Evolutionary conservation across 2,888 invertebrate species (phyloP), one percentile per base, ranked within the genome.

Genomic region (Epistrophe eligans): DNA sequence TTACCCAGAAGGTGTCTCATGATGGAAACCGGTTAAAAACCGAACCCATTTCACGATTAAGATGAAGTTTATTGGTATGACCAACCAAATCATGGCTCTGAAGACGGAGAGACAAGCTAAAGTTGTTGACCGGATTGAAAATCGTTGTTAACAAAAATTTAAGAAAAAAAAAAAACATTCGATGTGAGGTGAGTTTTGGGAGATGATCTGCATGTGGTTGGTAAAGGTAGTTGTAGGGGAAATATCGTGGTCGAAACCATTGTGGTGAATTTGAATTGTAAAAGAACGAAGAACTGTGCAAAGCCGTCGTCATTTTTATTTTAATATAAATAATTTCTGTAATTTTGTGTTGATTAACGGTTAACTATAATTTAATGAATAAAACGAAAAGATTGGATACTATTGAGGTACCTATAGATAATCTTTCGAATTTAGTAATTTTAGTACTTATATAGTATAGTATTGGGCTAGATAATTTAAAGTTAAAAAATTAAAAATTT

Each of bases 51-150:
- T 50, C 32, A 67, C 66, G 79, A 87, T 83, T 79, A 87, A 87
- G 83, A 87, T 87, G 83, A 87, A 87, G 87, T 87, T 66, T 72
- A 67, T 38, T 76, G 58, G 79, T 60, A 76, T 72, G 43, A 79
- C 87, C 87, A 83, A 83, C 79, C 79, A 76, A 79, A 83, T 74
- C 79, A 76, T 74, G 67, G 79, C 32, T 32, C 8, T 5, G 4
- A 40, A 19, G 15, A 28, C 50, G 19, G 48, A 50, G 35, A 32
- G 32, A 60, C 70, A 24, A 62, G 28, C 52, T 74, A 19, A 43
- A 79, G 58, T 79, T 64, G 70, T 55, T 57, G 72, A 71, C 67
- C 77, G 50, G 55, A 71, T 43, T 11, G 45, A 5, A 28, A 74
- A 70, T 48, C 55, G 38, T 15, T 74, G 19, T 40, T 60, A 58